Percentiles rank a stretch among this genome's conserved stretches.
phyloP scores from a whole-genome alignment of 2,113 vertebrate genomes.

The Ictalurus punctatus region DNA sequence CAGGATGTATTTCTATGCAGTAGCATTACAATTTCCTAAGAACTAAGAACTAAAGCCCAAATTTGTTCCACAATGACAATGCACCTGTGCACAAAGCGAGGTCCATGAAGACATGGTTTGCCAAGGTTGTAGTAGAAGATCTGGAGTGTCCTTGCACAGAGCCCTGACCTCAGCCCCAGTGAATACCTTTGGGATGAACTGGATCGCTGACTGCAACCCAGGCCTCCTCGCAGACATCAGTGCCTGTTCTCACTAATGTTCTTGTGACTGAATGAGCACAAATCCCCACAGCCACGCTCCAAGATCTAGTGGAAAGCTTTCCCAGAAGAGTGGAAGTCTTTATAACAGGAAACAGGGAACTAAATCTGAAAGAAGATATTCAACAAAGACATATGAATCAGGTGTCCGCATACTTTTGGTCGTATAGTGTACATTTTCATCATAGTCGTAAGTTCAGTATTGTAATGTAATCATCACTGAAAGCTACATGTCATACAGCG shows the following conservation, averaged over 20 bases:
- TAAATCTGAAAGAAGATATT: not conserved
- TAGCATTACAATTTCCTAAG: not conserved
- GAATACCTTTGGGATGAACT: not conserved
- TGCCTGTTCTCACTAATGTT: not conserved
- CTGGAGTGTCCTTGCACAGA: not conserved
- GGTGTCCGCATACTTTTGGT: not conserved
- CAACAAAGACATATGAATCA: not conserved
- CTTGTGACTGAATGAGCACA: not conserved
- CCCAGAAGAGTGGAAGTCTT: not conserved
- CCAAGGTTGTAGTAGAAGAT: not conserved
- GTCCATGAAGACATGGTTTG: not conserved
- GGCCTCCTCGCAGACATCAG: not conserved
- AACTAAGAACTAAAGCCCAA: not conserved
- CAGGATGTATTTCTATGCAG: not conserved
- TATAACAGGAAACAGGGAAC: not conserved
- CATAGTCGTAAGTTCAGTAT: not conserved
- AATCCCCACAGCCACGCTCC: not conserved
- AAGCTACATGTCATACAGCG: not conserved
- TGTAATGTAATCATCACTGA: not conserved
- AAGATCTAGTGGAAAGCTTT: not conserved
- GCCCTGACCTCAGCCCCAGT: not conserved
- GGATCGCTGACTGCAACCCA: not conserved
- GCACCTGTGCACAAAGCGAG: not conserved
- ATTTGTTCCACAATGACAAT: not conserved
- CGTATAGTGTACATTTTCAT: not conserved